Percentiles rank a stretch among this genome's conserved stretches.
These are phyloP conservation scores for Oncorhynchus clarkii DNA, from an alignment of 2,113 vertebrate genomes.

Conservation along the genomic window DNA sequence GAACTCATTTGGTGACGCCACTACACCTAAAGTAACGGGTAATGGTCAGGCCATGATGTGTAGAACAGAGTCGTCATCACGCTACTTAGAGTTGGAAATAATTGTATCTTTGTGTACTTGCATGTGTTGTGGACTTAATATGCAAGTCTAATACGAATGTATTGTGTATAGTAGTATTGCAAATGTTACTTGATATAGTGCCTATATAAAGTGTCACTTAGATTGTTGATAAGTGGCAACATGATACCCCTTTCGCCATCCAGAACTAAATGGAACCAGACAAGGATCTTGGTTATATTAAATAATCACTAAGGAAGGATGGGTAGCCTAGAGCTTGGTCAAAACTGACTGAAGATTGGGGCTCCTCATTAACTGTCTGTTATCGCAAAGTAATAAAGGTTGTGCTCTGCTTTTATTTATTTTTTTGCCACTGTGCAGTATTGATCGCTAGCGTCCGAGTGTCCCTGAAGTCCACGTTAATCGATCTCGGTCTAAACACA, in stretches of 20 bases:
- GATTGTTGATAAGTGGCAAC: no score
- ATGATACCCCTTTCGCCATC: no score
- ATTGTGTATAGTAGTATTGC: no score
- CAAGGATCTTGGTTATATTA: neutral
- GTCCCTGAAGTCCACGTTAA: conserved; percentile 60
- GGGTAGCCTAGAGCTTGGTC: conserved; percentile 1
- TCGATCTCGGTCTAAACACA: conserved; percentile 52
- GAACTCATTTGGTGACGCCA: conserved; percentile 50
- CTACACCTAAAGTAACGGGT: conserved; percentile 4
- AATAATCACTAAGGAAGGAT: neutral
- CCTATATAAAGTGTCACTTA: no score
- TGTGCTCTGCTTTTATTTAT: conserved; percentile 33
- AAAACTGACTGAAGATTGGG: conserved; percentile 15
- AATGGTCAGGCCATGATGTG: neutral
- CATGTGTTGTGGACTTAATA: neutral
- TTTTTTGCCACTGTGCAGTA: conserved; percentile 46
- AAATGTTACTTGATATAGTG: no score
- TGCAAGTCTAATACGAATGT: no score
- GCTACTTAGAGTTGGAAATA: conserved; percentile 9
- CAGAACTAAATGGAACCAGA: neutral
- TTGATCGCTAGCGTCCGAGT: conserved; percentile 54
- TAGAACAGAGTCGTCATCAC: conserved; percentile 7
- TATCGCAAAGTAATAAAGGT: conserved; percentile 29
- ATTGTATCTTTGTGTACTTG: conserved; percentile 26
- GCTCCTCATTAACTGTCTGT: conserved; percentile 21